phyloP scores from a whole-genome alignment of 2,888 invertebrate genomes.

The Celastrina argiolus region DNA sequence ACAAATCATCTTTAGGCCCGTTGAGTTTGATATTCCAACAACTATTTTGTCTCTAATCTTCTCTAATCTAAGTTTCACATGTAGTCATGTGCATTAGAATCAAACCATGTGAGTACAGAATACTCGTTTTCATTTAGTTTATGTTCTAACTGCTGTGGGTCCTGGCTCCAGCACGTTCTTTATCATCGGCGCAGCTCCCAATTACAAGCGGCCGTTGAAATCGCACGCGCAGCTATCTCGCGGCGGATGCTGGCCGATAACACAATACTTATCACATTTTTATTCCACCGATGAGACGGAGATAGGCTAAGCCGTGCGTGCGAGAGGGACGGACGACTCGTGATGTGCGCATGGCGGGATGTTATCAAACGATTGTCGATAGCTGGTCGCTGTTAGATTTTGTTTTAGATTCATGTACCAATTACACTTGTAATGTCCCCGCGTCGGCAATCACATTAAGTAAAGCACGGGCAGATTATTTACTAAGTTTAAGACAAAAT shows the following conservation, averaged over 20 bases:
- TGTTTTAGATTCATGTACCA: conserved; percentile 20
- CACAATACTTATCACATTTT: conserved; percentile 52
- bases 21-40: too few species aligned
- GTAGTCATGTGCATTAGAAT: too few species aligned
- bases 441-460: too few species aligned
- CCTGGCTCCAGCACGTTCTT: too few species aligned
- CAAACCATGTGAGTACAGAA: too few species aligned
- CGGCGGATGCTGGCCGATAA: conserved; percentile 62
- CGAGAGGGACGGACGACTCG: conserved; percentile 50
- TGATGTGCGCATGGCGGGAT: conserved; percentile 63
- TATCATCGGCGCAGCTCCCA: neutral
- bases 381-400: conserved; percentile 26
- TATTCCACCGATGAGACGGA: conserved; percentile 51
- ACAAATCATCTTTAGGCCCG: too few species aligned
- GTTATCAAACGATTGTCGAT: conserved; percentile 47
- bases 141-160: too few species aligned
- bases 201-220: conserved; percentile 24
- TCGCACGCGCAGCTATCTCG: conserved; percentile 27
- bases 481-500: too few species aligned
- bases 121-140: too few species aligned
- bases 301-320: conserved; percentile 41
- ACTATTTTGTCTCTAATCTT: too few species aligned
- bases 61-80: too few species aligned
- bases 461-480: too few species aligned
- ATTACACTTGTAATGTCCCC: neutral